These are phyloP conservation scores for Pelecanus crispus DNA, from an alignment of 2,113 vertebrate species.

Conservation along the genomic window DNA sequence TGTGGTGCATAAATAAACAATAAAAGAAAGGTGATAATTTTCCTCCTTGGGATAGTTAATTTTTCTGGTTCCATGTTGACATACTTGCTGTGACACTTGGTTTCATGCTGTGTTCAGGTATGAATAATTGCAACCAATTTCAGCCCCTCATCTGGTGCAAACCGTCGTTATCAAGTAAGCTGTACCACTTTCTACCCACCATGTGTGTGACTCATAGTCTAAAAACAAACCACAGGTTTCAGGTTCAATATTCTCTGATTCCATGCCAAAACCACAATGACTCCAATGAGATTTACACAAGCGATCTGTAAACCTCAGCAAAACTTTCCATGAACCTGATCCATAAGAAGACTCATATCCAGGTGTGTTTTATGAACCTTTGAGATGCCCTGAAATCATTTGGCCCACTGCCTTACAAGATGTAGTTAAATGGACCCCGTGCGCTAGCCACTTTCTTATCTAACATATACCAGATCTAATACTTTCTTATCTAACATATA, in stretches of 20 bases:
- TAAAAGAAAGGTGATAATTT: background rate
- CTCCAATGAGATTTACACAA: conserved; percentile 45
- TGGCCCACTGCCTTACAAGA: conserved; percentile 15
- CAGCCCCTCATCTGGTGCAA: background rate
- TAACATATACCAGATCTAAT: background rate
- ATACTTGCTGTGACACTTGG: background rate
- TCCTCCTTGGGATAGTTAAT: background rate
- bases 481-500: conserved; percentile 24
- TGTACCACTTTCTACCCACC: conserved; percentile 42
- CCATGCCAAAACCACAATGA: conserved; percentile 41
- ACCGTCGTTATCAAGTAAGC: background rate
- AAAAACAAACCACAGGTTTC: conserved; percentile 50
- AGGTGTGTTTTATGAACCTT: conserved; percentile 52
- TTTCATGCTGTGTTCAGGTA: background rate
- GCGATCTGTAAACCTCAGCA: conserved; percentile 46
- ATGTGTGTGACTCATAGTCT: conserved; percentile 28
- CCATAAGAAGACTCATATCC: conserved; percentile 48
- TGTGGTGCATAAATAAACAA: background rate
- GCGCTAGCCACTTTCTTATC: conserved; percentile 32
- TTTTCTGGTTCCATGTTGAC: background rate
- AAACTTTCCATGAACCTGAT: conserved; percentile 65
- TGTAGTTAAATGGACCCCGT: background rate
- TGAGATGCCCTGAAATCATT: conserved; percentile 51
- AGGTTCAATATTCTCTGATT: conserved; percentile 36
- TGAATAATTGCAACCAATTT: background rate